Conservation (phyloP, 2,113 vertebrate species). For the Cryptomyrus ogoouensis region DNA sequence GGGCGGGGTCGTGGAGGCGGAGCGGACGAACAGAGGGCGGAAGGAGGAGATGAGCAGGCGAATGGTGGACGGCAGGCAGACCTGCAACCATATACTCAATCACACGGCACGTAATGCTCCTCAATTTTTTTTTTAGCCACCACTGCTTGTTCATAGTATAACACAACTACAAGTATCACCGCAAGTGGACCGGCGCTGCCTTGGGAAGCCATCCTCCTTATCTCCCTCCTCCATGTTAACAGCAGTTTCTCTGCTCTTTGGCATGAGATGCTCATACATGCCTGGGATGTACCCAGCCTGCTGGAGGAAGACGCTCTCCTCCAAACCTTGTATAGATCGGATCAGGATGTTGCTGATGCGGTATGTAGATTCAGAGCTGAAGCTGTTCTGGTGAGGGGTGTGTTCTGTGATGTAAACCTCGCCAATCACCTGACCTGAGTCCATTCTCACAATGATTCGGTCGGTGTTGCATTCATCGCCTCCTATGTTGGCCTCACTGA, state of each 20-base stretch:
- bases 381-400: not conserved
- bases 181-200: not conserved
- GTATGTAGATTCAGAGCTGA: not conserved
- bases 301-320: not conserved
- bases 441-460: slow-evolving; percentile 4
- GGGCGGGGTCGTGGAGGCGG: not conserved
- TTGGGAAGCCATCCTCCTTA: not conserved
- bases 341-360: not conserved
- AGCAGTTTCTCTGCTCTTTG: not conserved
- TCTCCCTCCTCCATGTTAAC: not conserved
- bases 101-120: no score
- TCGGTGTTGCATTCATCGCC: not conserved
- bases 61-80: not conserved
- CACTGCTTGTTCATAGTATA: not conserved
- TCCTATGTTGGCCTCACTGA: not conserved
- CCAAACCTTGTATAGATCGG: not conserved
- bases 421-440: not conserved
- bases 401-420: slow-evolving; percentile 16
- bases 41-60: not conserved
- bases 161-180: not conserved
- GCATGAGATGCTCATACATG: not conserved
- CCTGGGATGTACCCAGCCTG: not conserved
- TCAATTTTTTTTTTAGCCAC: not conserved
- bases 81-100: not conserved
- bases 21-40: not conserved